Base-by-base conservation (phyloP, 2,113 vertebrate species). In the Chionomys nivalis region DNA sequence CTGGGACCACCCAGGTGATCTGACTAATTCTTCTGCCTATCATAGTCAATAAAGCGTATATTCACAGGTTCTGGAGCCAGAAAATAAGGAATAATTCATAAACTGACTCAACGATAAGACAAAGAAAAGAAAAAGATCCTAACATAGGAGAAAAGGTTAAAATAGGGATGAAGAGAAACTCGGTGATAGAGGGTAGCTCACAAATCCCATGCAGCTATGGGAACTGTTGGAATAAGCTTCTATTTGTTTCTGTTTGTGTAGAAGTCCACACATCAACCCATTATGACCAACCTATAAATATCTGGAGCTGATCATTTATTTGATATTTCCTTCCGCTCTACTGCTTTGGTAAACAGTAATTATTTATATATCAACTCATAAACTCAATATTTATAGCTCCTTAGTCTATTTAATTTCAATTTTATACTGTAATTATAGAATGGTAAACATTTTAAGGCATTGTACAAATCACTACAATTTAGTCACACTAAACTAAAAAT, bases 401-500 rank as follows among this genome's bases (percentile, higher is more conserved):
- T 39, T 55, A 65, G 19, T 61, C 61, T n/a, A 63, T 58, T 28
- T 73, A 89, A 90, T 83, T 92, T 87, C 86, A 88, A 14, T 89
- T 90, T 26, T 79, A 55, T 33, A 3, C n/a, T 58, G 4, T n/a
- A 79, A 14, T 52, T 72, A 72, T 7, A 82, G 58, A 90, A 93
- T 89, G 75, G 70, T 49, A 97, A 96, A 87, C 63, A 81, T 86
- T 87, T 82, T 76, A 92, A 89, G 23, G 2, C 23, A 36, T 7
- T 49, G 1, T 17, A 87, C 26, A 96, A 92, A 76, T 63, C 14
- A 82, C 55, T 89, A 26, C 12, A 14, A 76, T 4, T 79, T 70
- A 52, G 4, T 79, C 12, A 87, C 17, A 66, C 9, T 87, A 95
- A 88, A 76, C 79, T 85, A 92, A 94, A 93, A 94, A 91, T 86